Evolutionary conservation across 2,797 vertebrate species (phyloP).

Genomic region (Siniperca obscura): DNA sequence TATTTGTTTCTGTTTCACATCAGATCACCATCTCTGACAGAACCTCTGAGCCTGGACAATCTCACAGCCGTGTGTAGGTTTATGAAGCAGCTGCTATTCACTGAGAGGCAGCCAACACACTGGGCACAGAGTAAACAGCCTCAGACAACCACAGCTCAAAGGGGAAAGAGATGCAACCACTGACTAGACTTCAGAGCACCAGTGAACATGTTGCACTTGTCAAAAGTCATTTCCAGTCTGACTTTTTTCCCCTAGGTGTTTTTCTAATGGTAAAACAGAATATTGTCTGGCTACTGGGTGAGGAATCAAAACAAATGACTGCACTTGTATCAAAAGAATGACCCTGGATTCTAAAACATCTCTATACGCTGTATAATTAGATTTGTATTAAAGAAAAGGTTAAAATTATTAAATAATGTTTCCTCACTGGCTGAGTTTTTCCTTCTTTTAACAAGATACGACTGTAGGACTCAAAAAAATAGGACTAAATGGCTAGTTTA

Average conservation of each 20-base stretch:
- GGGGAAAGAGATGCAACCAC: slow-evolving; percentile 19
- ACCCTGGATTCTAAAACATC: not conserved
- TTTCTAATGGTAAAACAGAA: slow-evolving; percentile 1
- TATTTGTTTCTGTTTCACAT: slow-evolving; percentile 30
- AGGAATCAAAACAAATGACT: not conserved
- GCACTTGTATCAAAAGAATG: not conserved
- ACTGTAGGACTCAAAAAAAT: not conserved
- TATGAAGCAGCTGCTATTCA: slow-evolving; percentile 49
- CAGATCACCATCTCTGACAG: slow-evolving; percentile 2
- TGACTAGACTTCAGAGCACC: slow-evolving; percentile 16
- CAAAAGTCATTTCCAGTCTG: slow-evolving; percentile 20
- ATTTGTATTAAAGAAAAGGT: not conserved
- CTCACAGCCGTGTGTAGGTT: slow-evolving; percentile 22
- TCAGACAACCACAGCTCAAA: slow-evolving; percentile 33
- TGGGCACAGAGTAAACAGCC: slow-evolving; percentile 38
- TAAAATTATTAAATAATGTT: not conserved
- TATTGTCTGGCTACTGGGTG: not conserved
- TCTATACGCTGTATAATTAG: not conserved
- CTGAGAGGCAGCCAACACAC: slow-evolving; percentile 42
- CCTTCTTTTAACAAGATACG: not conserved
- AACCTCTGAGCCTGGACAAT: slow-evolving; percentile 23
- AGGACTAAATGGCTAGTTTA: not conserved
- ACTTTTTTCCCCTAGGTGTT: not conserved
- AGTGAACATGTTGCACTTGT: slow-evolving; percentile 27
- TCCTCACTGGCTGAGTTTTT: not conserved